Conservation (phyloP, 2,113 vertebrate genomes). For the Cynocephalus volans region DNA sequence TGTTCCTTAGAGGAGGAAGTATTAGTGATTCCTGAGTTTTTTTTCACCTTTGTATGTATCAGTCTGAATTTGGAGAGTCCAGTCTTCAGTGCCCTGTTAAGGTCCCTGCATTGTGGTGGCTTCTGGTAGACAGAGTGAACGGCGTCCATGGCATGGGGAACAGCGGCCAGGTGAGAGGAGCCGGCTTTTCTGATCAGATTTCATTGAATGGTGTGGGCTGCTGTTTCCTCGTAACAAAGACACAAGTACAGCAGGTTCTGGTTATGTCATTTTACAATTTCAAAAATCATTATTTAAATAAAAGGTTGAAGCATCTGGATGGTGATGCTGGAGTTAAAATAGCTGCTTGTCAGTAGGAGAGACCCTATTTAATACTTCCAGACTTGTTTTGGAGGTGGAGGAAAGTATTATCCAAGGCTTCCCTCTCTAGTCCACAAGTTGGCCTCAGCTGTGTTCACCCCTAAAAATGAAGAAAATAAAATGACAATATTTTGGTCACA, state of each 20-base stretch:
- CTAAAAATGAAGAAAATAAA: neutral
- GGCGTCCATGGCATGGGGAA: neutral
- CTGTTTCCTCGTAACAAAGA: neutral
- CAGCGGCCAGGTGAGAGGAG: neutral
- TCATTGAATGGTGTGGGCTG: neutral
- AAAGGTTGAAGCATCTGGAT: neutral
- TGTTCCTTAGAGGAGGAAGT: neutral
- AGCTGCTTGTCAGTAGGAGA: neutral
- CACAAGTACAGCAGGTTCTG: neutral
- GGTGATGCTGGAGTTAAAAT: neutral
- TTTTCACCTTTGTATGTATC: neutral
- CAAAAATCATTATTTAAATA: neutral
- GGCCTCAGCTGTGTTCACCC: neutral
- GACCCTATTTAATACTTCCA: neutral
- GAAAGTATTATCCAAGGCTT: neutral
- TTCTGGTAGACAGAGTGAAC: neutral
- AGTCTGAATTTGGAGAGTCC: neutral
- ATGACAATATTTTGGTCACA: neutral
- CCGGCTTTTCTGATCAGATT: neutral
- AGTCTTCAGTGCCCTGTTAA: neutral
- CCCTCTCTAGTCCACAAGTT: neutral
- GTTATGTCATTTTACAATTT: neutral
- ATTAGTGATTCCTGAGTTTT: neutral
- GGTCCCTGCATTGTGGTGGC: neutral
- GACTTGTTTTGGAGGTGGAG: neutral